Evolutionary conservation across 2,797 vertebrate species (phyloP).

Genomic region (Sebastes kiyomatsui): DNA sequence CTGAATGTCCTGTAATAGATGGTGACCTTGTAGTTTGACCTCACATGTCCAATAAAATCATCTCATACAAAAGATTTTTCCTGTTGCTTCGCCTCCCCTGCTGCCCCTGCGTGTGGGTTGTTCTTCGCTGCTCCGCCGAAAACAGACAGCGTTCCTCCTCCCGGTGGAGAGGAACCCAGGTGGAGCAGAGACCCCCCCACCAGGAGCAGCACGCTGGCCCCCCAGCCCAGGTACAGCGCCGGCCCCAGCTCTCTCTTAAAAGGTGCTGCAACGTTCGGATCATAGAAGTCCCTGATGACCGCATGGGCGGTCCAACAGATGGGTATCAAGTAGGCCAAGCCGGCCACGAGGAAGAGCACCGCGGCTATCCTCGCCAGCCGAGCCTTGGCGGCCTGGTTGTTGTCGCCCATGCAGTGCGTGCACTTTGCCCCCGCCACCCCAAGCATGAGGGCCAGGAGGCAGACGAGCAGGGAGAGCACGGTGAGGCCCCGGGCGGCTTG

Average conservation of each 20-base stretch:
- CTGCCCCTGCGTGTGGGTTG: constrained; percentile 30
- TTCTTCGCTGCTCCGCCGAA: constrained; percentile 56
- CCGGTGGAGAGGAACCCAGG: constrained; percentile 67
- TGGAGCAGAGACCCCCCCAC: constrained; percentile 77
- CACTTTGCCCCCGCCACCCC: constrained; percentile 79
- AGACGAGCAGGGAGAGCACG: constrained; percentile 78
- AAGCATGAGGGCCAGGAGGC: constrained; percentile 73
- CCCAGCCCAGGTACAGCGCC: constrained; percentile 81
- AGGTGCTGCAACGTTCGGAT: constrained; percentile 72
- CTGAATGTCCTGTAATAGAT: neutral
- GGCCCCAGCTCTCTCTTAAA: constrained; percentile 82
- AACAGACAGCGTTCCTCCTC: constrained; percentile 30
- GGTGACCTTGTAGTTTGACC: neutral
- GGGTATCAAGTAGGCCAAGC: constrained; percentile 74
- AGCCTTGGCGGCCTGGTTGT: constrained; percentile 66
- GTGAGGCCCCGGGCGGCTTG: constrained; percentile 75
- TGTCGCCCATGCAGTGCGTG: constrained; percentile 77
- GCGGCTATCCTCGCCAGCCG: constrained; percentile 66
- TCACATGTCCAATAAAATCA: neutral
- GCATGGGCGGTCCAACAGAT: constrained; percentile 76
- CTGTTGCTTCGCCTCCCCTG: constrained; percentile 66
- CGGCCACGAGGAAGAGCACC: constrained; percentile 66
- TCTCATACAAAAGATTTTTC: constrained; percentile 80
- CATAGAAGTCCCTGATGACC: constrained; percentile 79
- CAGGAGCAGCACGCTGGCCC: constrained; percentile 73